Conservation (phyloP, 2,888 invertebrate genomes). For the Copidosoma aretas region DNA sequence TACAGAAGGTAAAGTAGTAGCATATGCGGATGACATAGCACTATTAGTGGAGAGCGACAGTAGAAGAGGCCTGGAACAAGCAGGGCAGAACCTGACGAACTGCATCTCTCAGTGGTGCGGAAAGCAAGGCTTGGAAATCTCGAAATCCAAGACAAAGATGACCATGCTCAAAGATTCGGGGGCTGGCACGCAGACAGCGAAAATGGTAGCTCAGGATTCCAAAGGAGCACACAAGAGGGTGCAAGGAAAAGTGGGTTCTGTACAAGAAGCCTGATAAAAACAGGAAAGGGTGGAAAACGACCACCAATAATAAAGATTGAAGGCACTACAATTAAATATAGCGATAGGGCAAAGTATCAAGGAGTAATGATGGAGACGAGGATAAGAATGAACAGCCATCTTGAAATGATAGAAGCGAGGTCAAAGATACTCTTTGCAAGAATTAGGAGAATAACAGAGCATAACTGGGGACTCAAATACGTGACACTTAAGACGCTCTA, state of each 20-base stretch:
- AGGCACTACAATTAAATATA: background rate
- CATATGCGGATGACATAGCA: slow-evolving; percentile 37
- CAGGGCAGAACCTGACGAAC: background rate
- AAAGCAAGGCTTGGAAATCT: slow-evolving; percentile 19
- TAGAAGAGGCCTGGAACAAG: slow-evolving; percentile 5
- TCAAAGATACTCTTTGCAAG: background rate
- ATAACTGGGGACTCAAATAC: slow-evolving; percentile 32
- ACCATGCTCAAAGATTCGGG: background rate
- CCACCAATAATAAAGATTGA: slow-evolving; percentile 15
- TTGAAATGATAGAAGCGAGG: background rate
- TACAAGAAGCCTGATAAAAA: background rate
- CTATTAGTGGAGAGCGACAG: background rate
- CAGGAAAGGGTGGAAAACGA: background rate
- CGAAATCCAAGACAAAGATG: slow-evolving; percentile 26
- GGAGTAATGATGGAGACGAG: slow-evolving; percentile 24
- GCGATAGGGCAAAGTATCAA: slow-evolving; percentile 18
- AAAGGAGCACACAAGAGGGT: background rate
- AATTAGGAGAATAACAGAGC: slow-evolving; percentile 5
- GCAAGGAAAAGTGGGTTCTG: background rate
- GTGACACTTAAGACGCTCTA: slow-evolving; percentile 20
- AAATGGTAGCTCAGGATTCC: background rate
- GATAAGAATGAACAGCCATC: slow-evolving; percentile 24
- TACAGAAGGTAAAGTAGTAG: slow-evolving; percentile 2
- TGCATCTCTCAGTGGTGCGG: slow-evolving; percentile 17
- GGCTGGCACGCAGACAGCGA: background rate